phyloP scores from a whole-genome alignment of 2,888 invertebrate species.

The Eupithecia vulgata region DNA sequence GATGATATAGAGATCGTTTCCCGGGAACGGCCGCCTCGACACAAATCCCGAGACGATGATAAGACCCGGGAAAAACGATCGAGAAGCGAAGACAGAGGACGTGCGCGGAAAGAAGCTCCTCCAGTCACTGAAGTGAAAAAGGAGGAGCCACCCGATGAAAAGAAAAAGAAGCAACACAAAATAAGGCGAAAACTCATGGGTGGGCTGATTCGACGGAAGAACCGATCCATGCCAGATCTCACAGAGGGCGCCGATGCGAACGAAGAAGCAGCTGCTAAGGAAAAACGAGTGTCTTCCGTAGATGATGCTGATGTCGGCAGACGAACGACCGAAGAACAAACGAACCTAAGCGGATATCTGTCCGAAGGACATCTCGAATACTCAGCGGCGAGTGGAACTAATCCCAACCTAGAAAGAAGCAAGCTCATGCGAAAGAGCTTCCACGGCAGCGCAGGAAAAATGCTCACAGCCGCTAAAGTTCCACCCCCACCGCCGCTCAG shows the following conservation, averaged over 20 bases:
- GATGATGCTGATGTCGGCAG: slow-evolving; percentile 91
- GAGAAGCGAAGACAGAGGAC: slow-evolving; percentile 93
- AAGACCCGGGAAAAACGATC: slow-evolving; percentile 90
- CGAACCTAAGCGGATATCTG: slow-evolving; percentile 90
- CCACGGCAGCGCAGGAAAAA: slow-evolving; percentile 92
- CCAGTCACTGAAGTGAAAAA: slow-evolving; percentile 87
- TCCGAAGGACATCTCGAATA: slow-evolving; percentile 95
- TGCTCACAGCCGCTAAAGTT: slow-evolving; percentile 92
- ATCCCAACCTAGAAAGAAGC: slow-evolving; percentile 93
- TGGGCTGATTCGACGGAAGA: slow-evolving; percentile 93
- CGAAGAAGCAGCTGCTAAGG: slow-evolving; percentile 68
- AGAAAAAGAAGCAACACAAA: slow-evolving; percentile 94
- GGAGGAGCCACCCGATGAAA: slow-evolving; percentile 87
- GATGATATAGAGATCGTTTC: slow-evolving; percentile 89
- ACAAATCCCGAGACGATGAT: slow-evolving; percentile 88
- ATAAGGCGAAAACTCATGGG: slow-evolving; percentile 95
- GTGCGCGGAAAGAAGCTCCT: slow-evolving; percentile 88
- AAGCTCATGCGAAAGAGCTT: slow-evolving; percentile 95
- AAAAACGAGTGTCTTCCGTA: slow-evolving; percentile 82
- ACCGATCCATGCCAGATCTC: slow-evolving; percentile 95
- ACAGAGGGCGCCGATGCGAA: slow-evolving; percentile 89
- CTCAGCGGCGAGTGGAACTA: slow-evolving; percentile 85
- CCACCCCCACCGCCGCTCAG: slow-evolving; percentile 93
- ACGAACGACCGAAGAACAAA: slow-evolving; percentile 84
- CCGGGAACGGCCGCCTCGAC: slow-evolving; percentile 88